Evolutionary conservation across 2,888 invertebrate genomes (phyloP).

Genomic region (Asteroscopus sphinx): DNA sequence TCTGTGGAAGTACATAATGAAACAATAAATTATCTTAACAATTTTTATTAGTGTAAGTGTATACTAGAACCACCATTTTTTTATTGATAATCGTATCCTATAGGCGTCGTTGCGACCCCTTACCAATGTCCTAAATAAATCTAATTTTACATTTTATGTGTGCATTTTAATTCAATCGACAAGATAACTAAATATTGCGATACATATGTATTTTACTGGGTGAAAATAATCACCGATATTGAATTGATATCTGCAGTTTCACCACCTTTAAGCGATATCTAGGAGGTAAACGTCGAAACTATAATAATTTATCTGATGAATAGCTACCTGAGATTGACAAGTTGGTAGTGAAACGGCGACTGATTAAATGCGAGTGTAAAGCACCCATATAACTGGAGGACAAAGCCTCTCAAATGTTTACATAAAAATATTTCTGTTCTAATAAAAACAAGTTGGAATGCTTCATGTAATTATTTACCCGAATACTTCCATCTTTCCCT

Average conservation of each 20-base stretch:
- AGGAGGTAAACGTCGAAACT: slow-evolving; percentile 46
- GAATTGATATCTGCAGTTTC: slow-evolving; percentile 33
- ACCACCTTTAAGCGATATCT: slow-evolving; percentile 59
- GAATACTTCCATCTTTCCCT: slow-evolving; percentile 31
- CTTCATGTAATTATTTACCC: slow-evolving; percentile 47
- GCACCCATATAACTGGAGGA: slow-evolving; percentile 43
- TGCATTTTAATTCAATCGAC: slow-evolving; percentile 50
- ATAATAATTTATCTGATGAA: slow-evolving; percentile 39
- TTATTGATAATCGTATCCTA: slow-evolving; percentile 57
- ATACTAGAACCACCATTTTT: slow-evolving; percentile 68
- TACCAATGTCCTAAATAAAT: slow-evolving; percentile 66
- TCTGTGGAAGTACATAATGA: slow-evolving; percentile 51
- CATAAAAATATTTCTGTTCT: slow-evolving; percentile 39
- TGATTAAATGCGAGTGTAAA: slow-evolving; percentile 54
- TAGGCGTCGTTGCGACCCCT: slow-evolving; percentile 57
- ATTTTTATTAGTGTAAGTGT: slow-evolving; percentile 67
- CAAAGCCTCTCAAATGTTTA: slow-evolving; percentile 23
- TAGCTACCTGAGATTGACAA: slow-evolving; percentile 26
- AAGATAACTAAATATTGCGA: slow-evolving; percentile 28
- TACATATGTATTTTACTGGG: slow-evolving; percentile 27
- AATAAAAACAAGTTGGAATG: slow-evolving; percentile 64
- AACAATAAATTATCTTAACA: slow-evolving; percentile 58
- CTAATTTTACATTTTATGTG: slow-evolving; percentile 56
- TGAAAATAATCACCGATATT: slow-evolving; percentile 27
- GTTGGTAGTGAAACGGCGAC: slow-evolving; percentile 29